Conservation (phyloP, 2,888 invertebrate genomes). For the Eristalis arbustorum region DNA sequence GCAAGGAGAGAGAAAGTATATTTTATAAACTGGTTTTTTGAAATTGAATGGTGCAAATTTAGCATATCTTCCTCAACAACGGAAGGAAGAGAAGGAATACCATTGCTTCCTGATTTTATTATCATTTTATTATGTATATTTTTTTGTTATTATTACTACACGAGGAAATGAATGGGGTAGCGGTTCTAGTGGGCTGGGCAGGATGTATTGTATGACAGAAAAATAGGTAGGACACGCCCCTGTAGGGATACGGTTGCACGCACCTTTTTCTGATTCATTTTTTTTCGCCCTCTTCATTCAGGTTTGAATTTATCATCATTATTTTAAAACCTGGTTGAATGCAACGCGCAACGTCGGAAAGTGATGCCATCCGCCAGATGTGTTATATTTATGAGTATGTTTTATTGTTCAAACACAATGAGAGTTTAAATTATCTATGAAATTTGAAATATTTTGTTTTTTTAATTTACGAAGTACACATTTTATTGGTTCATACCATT, state of each 20-base stretch:
- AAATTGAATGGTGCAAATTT: slow-evolving; percentile 9
- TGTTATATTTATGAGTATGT: slow-evolving; percentile 48
- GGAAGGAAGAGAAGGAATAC: slow-evolving; percentile 55
- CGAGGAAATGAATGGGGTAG: slow-evolving; percentile 68
- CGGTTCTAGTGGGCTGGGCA: slow-evolving; percentile 66
- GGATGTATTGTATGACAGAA: slow-evolving; percentile 71
- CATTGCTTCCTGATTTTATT: slow-evolving; percentile 69
- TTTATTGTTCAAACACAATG: slow-evolving; percentile 36
- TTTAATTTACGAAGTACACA: slow-evolving; percentile 2
- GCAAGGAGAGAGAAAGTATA: background rate
- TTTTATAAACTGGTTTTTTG: background rate
- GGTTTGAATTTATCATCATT: slow-evolving; percentile 69
- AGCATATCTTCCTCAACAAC: too few species aligned
- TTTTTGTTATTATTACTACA: slow-evolving; percentile 63
- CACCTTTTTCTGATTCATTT: slow-evolving; percentile 64
- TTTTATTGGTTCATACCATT: background rate
- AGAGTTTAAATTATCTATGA: slow-evolving; percentile 11
- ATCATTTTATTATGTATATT: slow-evolving; percentile 58
- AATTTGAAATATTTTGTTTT: slow-evolving; percentile 55
- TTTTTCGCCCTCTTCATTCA: slow-evolving; percentile 41
- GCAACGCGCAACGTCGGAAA: slow-evolving; percentile 64
- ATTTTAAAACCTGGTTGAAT: slow-evolving; percentile 66
- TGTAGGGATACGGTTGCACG: slow-evolving; percentile 70
- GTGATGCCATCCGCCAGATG: slow-evolving; percentile 70
- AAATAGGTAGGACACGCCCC: slow-evolving; percentile 69